phyloP scores from a whole-genome alignment of 2,888 invertebrate species.

The Sisyra terminalis region DNA sequence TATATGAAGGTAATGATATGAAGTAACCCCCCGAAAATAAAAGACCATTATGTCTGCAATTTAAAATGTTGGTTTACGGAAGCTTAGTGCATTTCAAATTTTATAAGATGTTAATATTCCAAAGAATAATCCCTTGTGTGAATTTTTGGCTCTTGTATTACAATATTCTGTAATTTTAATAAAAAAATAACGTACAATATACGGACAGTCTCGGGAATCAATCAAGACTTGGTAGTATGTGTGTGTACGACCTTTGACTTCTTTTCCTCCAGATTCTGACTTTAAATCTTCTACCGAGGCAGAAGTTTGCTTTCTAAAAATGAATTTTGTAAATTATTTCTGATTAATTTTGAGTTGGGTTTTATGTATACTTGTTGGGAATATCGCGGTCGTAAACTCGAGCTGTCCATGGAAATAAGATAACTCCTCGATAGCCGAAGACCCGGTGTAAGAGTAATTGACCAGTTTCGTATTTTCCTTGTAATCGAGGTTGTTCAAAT shows the following conservation, averaged over 20 bases:
- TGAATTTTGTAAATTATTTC: not conserved
- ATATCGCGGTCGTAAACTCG: slow-evolving; percentile 87
- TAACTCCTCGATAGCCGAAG: slow-evolving; percentile 93
- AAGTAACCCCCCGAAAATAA: too few species aligned
- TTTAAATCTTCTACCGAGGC: slow-evolving; percentile 20
- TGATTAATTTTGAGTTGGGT: slow-evolving; percentile 4
- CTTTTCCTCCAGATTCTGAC: slow-evolving; percentile 47
- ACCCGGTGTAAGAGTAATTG: slow-evolving; percentile 91
- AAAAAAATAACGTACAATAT: slow-evolving; percentile 55
- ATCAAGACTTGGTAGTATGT: slow-evolving; percentile 97
- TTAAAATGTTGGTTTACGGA: too few species aligned
- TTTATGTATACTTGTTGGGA: slow-evolving; percentile 29
- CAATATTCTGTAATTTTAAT: not conserved
- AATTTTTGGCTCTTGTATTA: not conserved
- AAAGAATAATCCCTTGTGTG: not conserved
- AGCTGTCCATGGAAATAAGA: slow-evolving; percentile 93
- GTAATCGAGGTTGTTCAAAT: slow-evolving; percentile 68
- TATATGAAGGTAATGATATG: too few species aligned
- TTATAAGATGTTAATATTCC: too few species aligned
- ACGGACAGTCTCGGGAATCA: slow-evolving; percentile 91
- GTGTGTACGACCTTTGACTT: slow-evolving; percentile 79
- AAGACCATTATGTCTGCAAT: too few species aligned
- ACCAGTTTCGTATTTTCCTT: slow-evolving; percentile 89
- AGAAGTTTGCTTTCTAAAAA: slow-evolving; percentile 6
- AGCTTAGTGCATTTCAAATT: too few species aligned